These are phyloP conservation scores for Bergia sp. DNA, from an alignment of 92 coral and sea anemone species.

Conservation along the genomic window DNA sequence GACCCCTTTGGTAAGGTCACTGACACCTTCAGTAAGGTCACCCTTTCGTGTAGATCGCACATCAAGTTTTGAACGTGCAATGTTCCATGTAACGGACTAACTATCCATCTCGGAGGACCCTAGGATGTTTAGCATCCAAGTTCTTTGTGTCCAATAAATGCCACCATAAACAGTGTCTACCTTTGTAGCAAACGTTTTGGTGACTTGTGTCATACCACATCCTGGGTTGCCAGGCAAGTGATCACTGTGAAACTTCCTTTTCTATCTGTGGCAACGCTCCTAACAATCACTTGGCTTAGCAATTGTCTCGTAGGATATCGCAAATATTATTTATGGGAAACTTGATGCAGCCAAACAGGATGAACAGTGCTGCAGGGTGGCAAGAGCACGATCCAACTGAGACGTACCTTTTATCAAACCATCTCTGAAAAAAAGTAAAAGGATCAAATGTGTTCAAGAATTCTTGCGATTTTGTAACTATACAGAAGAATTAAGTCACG, in stretches of 20 bases:
- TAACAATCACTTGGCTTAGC: neutral
- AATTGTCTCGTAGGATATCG: neutral
- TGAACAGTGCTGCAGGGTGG: constrained; percentile 91
- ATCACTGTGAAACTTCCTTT: neutral
- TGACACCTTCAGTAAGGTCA: too few relatives aligned
- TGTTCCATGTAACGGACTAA: neutral
- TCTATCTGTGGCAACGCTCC: neutral
- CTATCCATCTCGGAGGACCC: neutral
- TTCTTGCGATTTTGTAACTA: neutral
- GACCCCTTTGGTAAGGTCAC: too few relatives aligned
- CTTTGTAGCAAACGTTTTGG: too few relatives aligned
- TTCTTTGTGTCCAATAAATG: neutral
- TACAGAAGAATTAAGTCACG: neutral
- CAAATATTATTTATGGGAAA: neutral
- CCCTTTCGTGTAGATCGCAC: too few relatives aligned
- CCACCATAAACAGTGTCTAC: neutral
- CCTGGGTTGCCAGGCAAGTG: neutral
- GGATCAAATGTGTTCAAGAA: neutral
- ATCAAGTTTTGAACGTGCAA: neutral
- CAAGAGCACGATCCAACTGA: constrained; percentile 91
- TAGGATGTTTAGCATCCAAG: neutral
- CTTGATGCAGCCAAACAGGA: constrained; percentile 51
- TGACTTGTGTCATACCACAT: neutral
- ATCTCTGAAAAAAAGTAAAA: constrained; percentile 54
- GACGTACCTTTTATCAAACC: constrained; percentile 91